Conservation (phyloP, 1,140 invertebrate genomes). For the Caerostris extrusa region DNA sequence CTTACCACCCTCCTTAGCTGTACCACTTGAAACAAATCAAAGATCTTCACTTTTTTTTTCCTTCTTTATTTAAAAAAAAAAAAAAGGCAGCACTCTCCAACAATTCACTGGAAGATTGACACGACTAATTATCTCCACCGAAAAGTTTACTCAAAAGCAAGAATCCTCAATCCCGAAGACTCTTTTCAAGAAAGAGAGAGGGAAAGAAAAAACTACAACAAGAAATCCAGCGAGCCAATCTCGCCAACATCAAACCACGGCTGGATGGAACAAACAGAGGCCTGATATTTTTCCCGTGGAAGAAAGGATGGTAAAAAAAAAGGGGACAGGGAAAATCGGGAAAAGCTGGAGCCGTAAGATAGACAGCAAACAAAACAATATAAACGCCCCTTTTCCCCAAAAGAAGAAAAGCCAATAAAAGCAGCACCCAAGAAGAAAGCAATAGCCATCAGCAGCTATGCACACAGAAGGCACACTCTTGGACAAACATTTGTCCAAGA, state of each 20-base stretch:
- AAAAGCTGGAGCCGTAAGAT: conserved; percentile 73
- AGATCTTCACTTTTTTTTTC: background rate
- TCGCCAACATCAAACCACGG: conserved; percentile 49
- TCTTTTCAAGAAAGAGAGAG: background rate
- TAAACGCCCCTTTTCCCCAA: conserved; percentile 45
- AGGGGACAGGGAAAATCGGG: conserved; percentile 16
- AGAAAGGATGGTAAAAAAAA: background rate
- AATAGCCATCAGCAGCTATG: conserved; percentile 70
- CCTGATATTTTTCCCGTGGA: conserved; percentile 38
- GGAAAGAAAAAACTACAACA: background rate
- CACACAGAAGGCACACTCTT: conserved; percentile 37
- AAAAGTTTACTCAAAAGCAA: conserved; percentile 67
- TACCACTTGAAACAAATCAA: conserved; percentile 31
- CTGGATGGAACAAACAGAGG: conserved; percentile 12
- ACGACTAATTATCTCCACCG: conserved; percentile 60
- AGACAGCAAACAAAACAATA: conserved; percentile 76
- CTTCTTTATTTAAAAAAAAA: background rate
- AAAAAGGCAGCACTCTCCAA: background rate
- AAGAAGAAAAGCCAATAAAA: conserved; percentile 74
- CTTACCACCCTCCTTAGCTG: background rate
- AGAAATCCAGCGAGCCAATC: conserved; percentile 43
- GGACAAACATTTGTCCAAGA: conserved; percentile 75
- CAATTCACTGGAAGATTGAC: conserved; percentile 61
- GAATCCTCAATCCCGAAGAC: conserved; percentile 17
- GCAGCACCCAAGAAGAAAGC: conserved; percentile 70